These are phyloP conservation scores for Leucozona laternaria DNA, from an alignment of 2,888 invertebrate genomes.

Conservation along the genomic window DNA sequence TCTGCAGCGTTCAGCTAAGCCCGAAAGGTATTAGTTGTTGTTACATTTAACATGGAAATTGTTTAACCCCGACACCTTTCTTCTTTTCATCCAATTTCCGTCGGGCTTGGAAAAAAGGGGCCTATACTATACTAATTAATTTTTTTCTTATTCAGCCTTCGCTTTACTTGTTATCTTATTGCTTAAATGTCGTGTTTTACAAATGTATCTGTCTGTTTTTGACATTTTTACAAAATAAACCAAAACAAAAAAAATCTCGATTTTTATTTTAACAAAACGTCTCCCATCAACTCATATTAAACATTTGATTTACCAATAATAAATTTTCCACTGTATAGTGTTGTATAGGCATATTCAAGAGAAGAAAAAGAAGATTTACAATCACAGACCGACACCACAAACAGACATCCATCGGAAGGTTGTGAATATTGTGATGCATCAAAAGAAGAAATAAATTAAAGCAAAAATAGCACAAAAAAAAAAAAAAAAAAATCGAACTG, in stretches of 20 bases:
- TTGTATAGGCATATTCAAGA: neutral
- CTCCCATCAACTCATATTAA: constrained; percentile 18
- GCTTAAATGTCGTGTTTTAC: neutral
- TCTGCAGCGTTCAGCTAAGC: too few relatives aligned
- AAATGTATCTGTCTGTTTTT: neutral
- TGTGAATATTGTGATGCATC: constrained; percentile 23
- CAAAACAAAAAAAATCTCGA: neutral
- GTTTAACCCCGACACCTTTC: too few relatives aligned
- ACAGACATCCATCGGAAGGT: constrained; percentile 34
- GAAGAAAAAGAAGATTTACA: constrained; percentile 23
- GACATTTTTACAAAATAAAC: neutral
- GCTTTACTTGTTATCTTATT: too few relatives aligned
- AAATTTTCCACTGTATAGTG: neutral
- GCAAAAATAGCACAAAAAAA: too few relatives aligned
- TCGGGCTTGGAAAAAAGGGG: too few relatives aligned
- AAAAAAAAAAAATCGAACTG: constrained; percentile 44
- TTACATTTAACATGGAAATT: too few relatives aligned
- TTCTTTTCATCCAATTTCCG: too few relatives aligned
- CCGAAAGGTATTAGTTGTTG: too few relatives aligned
- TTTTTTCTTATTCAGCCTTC: too few relatives aligned
- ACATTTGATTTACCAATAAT: constrained; percentile 27
- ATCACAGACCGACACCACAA: constrained; percentile 35
- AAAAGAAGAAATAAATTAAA: constrained; percentile 25
- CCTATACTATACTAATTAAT: too few relatives aligned
- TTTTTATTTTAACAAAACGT: constrained; percentile 1